Conservation (phyloP, 2,888 invertebrate species). For the Eupithecia abbreviata region DNA sequence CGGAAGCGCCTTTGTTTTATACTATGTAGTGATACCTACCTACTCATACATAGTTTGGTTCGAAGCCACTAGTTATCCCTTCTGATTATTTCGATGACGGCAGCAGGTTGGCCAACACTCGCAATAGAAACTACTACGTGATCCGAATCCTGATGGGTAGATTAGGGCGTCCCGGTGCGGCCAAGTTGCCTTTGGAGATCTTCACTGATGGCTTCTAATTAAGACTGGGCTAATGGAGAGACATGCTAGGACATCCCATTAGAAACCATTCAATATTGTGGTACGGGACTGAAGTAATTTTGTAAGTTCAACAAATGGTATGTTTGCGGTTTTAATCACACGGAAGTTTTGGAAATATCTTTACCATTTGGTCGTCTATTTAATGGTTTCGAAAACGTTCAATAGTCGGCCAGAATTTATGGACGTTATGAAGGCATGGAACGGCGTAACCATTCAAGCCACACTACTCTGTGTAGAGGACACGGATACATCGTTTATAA, state of each 20-base stretch:
- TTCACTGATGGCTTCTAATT: constrained; percentile 69
- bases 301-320: neutral
- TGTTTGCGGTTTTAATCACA: neutral
- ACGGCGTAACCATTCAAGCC: neutral
- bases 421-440: neutral
- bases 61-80: constrained; percentile 50
- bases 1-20: no score
- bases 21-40: neutral
- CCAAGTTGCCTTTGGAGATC: constrained; percentile 68
- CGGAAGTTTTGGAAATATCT: neutral
- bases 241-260: constrained; percentile 52
- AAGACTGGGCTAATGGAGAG: constrained; percentile 69
- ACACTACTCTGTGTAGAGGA: neutral
- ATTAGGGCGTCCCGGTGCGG: constrained; percentile 65
- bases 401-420: neutral
- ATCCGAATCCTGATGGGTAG: constrained; percentile 71
- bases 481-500: neutral
- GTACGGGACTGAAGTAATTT: constrained; percentile 14
- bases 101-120: constrained; percentile 63
- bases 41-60: constrained; percentile 2
- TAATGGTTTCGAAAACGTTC: neutral
- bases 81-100: constrained; percentile 65
- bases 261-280: constrained; percentile 29
- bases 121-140: constrained; percentile 74
- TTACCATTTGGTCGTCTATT: neutral